A percentile compares a stretch with the other conserved stretches of the same genome.
Evolutionary conservation across 2,888 invertebrate genomes (phyloP).

Genomic region (Druceiella hillmani): DNA sequence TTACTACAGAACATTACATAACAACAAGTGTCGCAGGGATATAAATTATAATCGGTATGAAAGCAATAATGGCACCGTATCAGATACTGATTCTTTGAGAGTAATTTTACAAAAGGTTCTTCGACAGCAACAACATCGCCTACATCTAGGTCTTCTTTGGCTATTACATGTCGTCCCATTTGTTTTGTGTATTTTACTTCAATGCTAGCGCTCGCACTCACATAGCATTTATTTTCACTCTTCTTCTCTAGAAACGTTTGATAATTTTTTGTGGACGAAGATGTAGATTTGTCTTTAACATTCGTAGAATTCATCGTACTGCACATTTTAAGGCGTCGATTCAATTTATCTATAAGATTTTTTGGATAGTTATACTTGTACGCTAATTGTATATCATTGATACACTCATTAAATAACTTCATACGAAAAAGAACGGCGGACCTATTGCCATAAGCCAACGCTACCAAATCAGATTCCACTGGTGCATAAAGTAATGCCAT

Average conservation of each 20-base stretch:
- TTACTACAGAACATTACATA: slow-evolving; percentile 62
- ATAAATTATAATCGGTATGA: slow-evolving; percentile 49
- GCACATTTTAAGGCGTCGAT: slow-evolving; percentile 53
- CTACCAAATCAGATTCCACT: slow-evolving; percentile 50
- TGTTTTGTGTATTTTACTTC: slow-evolving; percentile 50
- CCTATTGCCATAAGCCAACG: slow-evolving; percentile 67
- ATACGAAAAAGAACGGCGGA: slow-evolving; percentile 67
- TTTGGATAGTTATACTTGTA: slow-evolving; percentile 56
- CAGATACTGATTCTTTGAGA: slow-evolving; percentile 47
- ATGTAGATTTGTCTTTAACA: background rate
- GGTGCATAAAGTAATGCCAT: slow-evolving; percentile 60
- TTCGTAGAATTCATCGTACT: slow-evolving; percentile 4
- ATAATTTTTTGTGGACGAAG: slow-evolving; percentile 18
- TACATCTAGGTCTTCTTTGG: slow-evolving; percentile 59
- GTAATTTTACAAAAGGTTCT: slow-evolving; percentile 56
- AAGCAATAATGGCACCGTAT: slow-evolving; percentile 68
- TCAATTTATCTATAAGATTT: slow-evolving; percentile 55
- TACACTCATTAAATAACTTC: slow-evolving; percentile 58
- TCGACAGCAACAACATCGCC: slow-evolving; percentile 77
- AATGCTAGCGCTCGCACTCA: slow-evolving; percentile 60
- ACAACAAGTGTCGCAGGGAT: slow-evolving; percentile 60
- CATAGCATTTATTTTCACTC: slow-evolving; percentile 37
- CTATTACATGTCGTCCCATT: slow-evolving; percentile 67
- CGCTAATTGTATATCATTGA: slow-evolving; percentile 63
- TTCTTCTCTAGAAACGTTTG: slow-evolving; percentile 28